Evolutionary conservation across 2,888 invertebrate species (phyloP).

Genomic region (Mythimna impura): DNA sequence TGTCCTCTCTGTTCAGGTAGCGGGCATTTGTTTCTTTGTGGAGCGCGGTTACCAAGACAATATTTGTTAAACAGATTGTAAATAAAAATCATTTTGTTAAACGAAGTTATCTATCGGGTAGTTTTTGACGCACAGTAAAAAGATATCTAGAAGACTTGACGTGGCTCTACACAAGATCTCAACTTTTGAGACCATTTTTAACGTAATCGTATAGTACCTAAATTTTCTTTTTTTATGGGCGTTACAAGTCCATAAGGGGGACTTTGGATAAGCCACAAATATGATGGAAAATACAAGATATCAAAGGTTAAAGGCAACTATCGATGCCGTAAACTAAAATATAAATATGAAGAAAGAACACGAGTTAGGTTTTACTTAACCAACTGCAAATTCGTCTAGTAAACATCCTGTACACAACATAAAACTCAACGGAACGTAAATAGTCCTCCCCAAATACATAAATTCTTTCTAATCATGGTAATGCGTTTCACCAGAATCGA

Average conservation of each 20-base stretch:
- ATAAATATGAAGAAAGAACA: background rate
- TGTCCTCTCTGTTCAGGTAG: too few relatives aligned
- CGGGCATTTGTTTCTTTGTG: too few relatives aligned
- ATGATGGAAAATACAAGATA: background rate
- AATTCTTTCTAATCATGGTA: conserved; percentile 45
- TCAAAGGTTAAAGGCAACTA: background rate
- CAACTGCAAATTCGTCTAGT: background rate
- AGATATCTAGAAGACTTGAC: too few relatives aligned
- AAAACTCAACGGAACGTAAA: conserved; percentile 24
- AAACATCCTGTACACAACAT: conserved; percentile 3
- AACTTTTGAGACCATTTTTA: too few relatives aligned
- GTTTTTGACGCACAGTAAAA: too few relatives aligned
- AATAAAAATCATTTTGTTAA: too few relatives aligned
- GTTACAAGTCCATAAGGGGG: background rate
- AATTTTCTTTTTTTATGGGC: too few relatives aligned
- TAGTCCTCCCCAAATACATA: conserved; percentile 28
- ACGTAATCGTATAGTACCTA: too few relatives aligned
- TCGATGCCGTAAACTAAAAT: background rate
- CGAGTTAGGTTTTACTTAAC: background rate
- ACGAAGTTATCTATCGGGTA: too few relatives aligned
- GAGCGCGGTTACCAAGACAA: too few relatives aligned
- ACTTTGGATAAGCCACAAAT: background rate
- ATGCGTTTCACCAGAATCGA: conserved; percentile 35
- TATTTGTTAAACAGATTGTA: too few relatives aligned
- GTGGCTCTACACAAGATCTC: too few relatives aligned